Evolutionary conservation across 2,888 invertebrate genomes (phyloP), one percentile per base, ranked within the genome.

Genomic region (Poecilus cupreus): DNA sequence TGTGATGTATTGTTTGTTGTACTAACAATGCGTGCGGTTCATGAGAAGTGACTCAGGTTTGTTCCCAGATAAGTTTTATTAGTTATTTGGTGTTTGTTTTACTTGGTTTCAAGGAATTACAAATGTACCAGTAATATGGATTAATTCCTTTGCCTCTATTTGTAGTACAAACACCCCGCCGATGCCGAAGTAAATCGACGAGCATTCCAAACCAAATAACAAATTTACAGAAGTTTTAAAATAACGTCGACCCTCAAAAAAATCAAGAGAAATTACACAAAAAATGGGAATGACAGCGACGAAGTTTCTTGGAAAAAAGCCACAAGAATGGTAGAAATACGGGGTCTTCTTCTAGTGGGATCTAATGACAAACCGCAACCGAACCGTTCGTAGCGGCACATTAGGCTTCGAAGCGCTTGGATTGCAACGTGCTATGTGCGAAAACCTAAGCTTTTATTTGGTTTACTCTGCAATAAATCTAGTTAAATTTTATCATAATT

Each of bases 161-260:
- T 13, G 13, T 13, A 13, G n/a, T 4, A 51, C 51, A 51, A 22
- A 18, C 13, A 51, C 18, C 18, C 0, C 2, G 43, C 18, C 16
- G 18, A 18, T 51, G 43, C 13, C 18, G 4, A 2, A 51, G 51
- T 51, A 51, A 51, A 51, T 51, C 8, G 51, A n/a, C 16, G 51
- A 51, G 18, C 51, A 51, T 51, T 51, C 51, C 51, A 51, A 16
- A 51, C 51, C 2, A 51, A 51, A 51, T 51, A 51, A 51, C 51
- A 51, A 51, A 51, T 18, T 51, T 18, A 51, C 18, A 2, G 18
- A 51, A 13, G 4, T 8, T 51, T 18, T 51, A 51, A 51, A 51
- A 51, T 51, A 18, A 51, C 51, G 18, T 18, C 18, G 18, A 13
- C 16, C 20, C 49, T 18, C 18, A 51, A 51, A 51, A 51, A 51